Base-by-base conservation (phyloP, 2,888 invertebrate genomes). In the Cryptosula pallasiana region DNA sequence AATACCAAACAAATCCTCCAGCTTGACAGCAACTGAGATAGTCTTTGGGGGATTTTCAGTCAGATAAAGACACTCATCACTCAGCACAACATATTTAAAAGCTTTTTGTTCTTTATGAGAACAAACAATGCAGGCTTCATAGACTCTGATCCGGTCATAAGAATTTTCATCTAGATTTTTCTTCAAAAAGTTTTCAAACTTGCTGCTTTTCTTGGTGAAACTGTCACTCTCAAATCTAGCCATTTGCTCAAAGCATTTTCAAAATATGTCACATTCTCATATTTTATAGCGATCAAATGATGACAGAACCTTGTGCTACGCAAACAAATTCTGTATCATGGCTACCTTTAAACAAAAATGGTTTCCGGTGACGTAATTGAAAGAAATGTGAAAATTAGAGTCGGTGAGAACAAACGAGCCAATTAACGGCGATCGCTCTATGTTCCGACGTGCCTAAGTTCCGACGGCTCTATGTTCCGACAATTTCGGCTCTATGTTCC, bases 11-110 rank as follows among this genome's bases (percentile, higher is more conserved):
- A 84, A 77, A 72, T 83, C 81, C 69, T 76, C 77, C 3, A 83
- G 74, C 54, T 78, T 77, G 20, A 82, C 80, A n/a, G 77, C 78
- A 45, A 78, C 77, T 32, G 78, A 77, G 16, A 82, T 74, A 34
- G 79, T 78, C 74, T 81, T 82, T 0, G 84, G 83, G 3, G 83
- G 83, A 73, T 83, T 83, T 75, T 83, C 83, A 35, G 83, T 82
- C 72, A 83, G 74, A 74, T 82, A 83, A 29, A 84, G 78, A 76
- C 80, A 81, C 72, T 83, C 82, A 73, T 83, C 83, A 35, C 79
- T 80, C 23, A 83, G 75, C 32, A 84, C 75, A 16, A 82, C 79
- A 74, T 79, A 83, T 73, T 83, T 83, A 75, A 82, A 83, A 0
- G 81, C 78, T 72, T 82, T 83, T 72, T 82, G 80, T 71, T 82